phyloP scores from a whole-genome alignment of 2,113 vertebrate genomes.

The Nestor notabilis region DNA sequence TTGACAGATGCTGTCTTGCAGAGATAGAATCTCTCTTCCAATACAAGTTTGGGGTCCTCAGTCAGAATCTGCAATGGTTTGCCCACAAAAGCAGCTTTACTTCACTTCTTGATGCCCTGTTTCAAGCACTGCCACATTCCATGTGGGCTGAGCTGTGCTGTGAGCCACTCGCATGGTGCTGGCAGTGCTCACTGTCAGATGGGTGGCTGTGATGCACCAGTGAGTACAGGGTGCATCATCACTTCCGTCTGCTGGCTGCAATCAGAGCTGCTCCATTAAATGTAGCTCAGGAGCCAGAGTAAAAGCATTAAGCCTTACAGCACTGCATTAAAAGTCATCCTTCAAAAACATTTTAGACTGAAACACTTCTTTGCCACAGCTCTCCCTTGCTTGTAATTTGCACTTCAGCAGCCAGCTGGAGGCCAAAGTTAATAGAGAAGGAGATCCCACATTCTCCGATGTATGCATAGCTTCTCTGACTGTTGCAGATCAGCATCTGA shows the following conservation, averaged over 20 bases:
- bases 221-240: neutral
- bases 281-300: neutral
- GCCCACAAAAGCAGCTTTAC: neutral
- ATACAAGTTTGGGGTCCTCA: neutral
- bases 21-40: neutral
- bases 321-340: neutral
- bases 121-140: neutral
- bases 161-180: rapidly evolving
- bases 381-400: neutral
- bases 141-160: neutral
- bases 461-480: neutral
- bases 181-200: neutral
- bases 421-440: neutral
- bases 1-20: neutral
- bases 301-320: neutral
- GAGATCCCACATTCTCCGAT: neutral
- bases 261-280: neutral
- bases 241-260: neutral
- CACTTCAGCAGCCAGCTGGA: neutral
- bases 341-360: neutral
- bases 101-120: neutral
- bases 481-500: neutral
- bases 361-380: neutral
- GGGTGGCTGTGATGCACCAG: neutral
- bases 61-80: neutral